Conservation (phyloP, 2,888 invertebrate species). For the Agrotis puta region DNA sequence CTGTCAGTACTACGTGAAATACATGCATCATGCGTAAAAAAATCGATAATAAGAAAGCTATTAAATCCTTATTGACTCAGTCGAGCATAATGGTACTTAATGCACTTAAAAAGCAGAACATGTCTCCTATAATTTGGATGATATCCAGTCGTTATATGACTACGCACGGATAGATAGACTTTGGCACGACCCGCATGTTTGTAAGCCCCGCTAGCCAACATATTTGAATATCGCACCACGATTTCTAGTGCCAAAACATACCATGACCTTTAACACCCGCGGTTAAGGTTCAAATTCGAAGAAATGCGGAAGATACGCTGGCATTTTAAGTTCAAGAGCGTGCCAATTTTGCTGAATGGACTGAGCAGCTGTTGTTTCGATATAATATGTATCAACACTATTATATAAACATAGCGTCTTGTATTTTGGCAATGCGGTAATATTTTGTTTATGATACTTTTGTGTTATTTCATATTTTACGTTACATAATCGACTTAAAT, state of each 20-base stretch:
- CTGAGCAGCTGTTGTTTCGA: conserved; percentile 67
- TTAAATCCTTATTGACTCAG: neutral
- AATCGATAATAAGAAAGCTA: conserved; percentile 1
- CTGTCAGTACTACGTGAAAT: neutral
- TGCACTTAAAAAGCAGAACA: conserved; percentile 67
- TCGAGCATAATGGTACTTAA: conserved; percentile 26
- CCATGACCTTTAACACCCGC: conserved; percentile 54
- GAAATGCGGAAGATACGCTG: conserved; percentile 36
- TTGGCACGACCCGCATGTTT: conserved; percentile 76
- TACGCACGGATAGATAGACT: conserved; percentile 73
- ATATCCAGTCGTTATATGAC: conserved; percentile 76
- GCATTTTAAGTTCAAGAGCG: conserved; percentile 61
- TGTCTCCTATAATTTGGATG: conserved; percentile 73
- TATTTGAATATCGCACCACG: conserved; percentile 61
- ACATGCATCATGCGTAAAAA: neutral
- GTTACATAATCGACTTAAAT: neutral
- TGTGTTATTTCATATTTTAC: conserved; percentile 1
- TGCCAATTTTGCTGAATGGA: conserved; percentile 73
- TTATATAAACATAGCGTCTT: conserved; percentile 44
- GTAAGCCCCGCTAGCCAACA: conserved; percentile 68
- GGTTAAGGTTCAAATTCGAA: conserved; percentile 65
- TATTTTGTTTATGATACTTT: conserved; percentile 31
- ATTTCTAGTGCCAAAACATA: conserved; percentile 45
- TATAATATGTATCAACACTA: conserved; percentile 49
- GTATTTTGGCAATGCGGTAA: conserved; percentile 42